Evolutionary conservation across 1,140 invertebrate species (phyloP).

Genomic region (Dinothrombium tinctorium): DNA sequence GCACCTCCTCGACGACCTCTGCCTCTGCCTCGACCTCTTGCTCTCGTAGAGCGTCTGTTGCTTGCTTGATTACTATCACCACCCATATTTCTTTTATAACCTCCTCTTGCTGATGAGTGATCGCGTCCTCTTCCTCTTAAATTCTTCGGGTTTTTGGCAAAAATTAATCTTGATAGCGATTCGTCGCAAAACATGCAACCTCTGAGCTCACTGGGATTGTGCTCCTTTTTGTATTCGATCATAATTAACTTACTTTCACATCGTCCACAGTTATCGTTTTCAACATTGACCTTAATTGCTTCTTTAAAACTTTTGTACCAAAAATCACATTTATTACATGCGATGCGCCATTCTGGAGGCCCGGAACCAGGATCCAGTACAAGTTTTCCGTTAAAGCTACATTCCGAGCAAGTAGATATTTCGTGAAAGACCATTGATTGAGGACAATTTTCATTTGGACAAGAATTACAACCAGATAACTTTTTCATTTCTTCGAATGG

Average conservation of each 20-base stretch:
- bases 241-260: slow-evolving; percentile 63
- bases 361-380: slow-evolving; percentile 68
- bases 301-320: slow-evolving; percentile 86
- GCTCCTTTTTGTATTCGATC: slow-evolving; percentile 68
- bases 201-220: slow-evolving; percentile 56
- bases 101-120: no score
- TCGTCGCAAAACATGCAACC: slow-evolving; percentile 82
- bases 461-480: slow-evolving; percentile 68
- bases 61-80: no score
- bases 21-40: no score
- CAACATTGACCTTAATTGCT: slow-evolving; percentile 61
- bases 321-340: slow-evolving; percentile 84
- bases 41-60: no score
- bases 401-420: slow-evolving; percentile 67
- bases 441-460: slow-evolving; percentile 78
- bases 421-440: slow-evolving; percentile 67
- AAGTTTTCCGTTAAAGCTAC: slow-evolving; percentile 45
- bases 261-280: slow-evolving; percentile 42
- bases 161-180: no score
- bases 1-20: no score
- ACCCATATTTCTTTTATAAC: no score
- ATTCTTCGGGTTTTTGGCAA: no score
- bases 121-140: no score
- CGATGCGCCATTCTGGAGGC: slow-evolving; percentile 76
- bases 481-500: slow-evolving; percentile 94